These are phyloP conservation scores for Bembecia ichneumoniformis DNA, from an alignment of 2,888 invertebrate species.

Conservation along the genomic window DNA sequence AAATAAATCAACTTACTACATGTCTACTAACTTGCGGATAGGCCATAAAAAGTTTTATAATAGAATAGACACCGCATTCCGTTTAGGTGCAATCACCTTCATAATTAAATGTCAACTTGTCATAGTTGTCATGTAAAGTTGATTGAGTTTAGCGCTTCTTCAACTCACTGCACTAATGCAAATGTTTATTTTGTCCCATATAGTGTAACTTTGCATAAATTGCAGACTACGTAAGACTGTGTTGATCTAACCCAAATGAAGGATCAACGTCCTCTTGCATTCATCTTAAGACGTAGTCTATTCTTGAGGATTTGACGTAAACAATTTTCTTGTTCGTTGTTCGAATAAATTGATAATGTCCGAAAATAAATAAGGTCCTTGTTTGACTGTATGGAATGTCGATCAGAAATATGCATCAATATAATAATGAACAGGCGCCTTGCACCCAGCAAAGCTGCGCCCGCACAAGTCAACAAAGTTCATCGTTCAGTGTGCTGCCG, in stretches of 20 bases:
- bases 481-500: constrained; percentile 48
- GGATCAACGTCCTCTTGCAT: constrained; percentile 40
- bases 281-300: constrained; percentile 5
- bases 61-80: too few species aligned
- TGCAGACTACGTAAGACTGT: constrained; percentile 7
- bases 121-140: not conserved
- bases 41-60: too few species aligned
- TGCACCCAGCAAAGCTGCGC: constrained; percentile 21
- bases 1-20: too few species aligned
- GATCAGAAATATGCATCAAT: constrained; percentile 29
- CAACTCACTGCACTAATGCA: not conserved
- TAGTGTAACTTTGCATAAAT: not conserved
- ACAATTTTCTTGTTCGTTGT: not conserved
- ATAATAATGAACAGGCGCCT: constrained; percentile 32
- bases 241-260: constrained; percentile 52
- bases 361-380: constrained; percentile 49
- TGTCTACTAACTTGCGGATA: too few species aligned
- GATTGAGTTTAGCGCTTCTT: not conserved
- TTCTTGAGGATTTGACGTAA: not conserved
- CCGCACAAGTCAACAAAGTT: constrained; percentile 36
- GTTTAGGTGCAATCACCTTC: too few species aligned
- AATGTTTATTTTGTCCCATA: not conserved
- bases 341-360: constrained; percentile 21
- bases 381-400: constrained; percentile 43
- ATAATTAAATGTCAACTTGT: not conserved